Conservation (phyloP, 2,113 vertebrate species). For the Burhinus bistriatus region DNA sequence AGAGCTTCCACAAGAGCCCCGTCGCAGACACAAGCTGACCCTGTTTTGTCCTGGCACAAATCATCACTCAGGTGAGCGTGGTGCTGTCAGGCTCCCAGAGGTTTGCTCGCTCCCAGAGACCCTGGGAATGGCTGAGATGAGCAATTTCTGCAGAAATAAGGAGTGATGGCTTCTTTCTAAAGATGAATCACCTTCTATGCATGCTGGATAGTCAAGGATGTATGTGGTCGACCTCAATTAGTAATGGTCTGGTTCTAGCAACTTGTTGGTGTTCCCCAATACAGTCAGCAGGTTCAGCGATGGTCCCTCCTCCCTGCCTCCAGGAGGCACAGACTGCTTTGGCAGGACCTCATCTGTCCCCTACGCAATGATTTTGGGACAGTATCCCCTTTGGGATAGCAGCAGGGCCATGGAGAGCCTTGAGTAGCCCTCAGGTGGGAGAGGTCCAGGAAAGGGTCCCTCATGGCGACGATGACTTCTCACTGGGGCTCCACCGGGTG, state of each 20-base stretch:
- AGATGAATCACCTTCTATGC: not conserved
- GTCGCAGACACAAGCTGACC: not conserved
- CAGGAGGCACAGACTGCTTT: not conserved
- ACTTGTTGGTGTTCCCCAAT: not conserved
- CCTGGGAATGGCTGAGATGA: not conserved
- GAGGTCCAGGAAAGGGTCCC: not conserved
- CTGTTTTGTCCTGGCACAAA: not conserved
- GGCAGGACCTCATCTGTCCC: not conserved
- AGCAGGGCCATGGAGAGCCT: not conserved
- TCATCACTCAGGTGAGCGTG: accelerated
- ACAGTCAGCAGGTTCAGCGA: not conserved
- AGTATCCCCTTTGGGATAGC: not conserved
- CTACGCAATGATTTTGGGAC: not conserved
- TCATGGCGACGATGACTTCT: not conserved
- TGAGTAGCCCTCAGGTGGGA: not conserved
- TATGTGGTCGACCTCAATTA: not conserved
- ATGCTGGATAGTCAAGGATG: not conserved
- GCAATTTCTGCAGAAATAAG: not conserved
- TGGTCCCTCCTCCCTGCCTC: not conserved
- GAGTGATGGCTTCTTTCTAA: not conserved
- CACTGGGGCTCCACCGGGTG: accelerated
- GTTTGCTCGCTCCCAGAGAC: not conserved
- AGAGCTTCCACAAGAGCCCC: not conserved
- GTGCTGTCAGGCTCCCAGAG: not conserved
- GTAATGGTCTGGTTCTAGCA: not conserved